Base-by-base conservation (phyloP, 1,140 invertebrate genomes). In the Ips nitidus region DNA sequence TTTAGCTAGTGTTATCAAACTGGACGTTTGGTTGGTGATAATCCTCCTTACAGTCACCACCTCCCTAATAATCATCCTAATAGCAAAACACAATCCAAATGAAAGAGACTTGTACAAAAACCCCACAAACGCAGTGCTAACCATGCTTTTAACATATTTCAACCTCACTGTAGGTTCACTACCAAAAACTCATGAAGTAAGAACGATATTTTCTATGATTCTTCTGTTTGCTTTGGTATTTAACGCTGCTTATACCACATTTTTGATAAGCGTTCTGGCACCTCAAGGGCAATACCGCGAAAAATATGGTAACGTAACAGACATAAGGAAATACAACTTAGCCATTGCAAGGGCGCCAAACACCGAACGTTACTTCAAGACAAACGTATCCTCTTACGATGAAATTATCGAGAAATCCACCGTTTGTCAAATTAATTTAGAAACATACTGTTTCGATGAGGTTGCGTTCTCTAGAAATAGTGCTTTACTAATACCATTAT, bases 181-280 rank as follows among this genome's bases (percentile, higher is more conserved):
- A 37, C 69, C 69, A 41, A 71, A 42, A 66, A 61, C 38, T 43
- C 8, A 41, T n/a, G 39, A 42, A 1, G 42, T 66, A 37, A 52
- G 69, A n/a, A n/a, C 52, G 1, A 41, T 71, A 36, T 64, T 66
- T 42, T 60, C 69, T 1, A 71, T 71, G 55, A 37, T 71, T 4
- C n/a, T 71, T 40, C 2, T 71, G 3, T 66, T 71, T 45, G 60
- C 56, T 36, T 40, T 71, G 0, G 55, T 40, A 4, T 66, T 58
- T 37, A 71, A 61, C 50, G 45, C 50, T 40, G 58, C 56, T 6
- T 71, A 66, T 38, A 63, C 61, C 8, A 71, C 69, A 4, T 66
- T 66, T 52, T 50, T 71, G 6, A 62, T 50, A 1, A 71, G 69
- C 45, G 40, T 71, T 22, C 37, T 71, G 6, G 52, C 63, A 5